Conservation (phyloP, 2,888 invertebrate species). For the Acrobeloides nanus region DNA sequence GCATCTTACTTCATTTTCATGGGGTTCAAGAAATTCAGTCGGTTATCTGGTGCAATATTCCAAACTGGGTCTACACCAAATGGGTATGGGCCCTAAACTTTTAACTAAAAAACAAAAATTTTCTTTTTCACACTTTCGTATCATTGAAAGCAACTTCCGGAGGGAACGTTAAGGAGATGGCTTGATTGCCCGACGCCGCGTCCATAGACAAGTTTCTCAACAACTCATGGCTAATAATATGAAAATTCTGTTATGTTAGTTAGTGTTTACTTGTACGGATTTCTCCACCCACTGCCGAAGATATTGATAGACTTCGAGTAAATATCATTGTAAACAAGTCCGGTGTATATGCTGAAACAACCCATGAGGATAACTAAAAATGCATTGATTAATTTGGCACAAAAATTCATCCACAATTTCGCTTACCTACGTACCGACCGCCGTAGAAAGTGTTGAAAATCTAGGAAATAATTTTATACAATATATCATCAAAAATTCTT, state of each 20-base stretch:
- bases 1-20: constrained; percentile 55
- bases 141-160: no score
- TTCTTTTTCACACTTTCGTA: not conserved
- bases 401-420: no score
- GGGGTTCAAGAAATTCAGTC: constrained; percentile 50
- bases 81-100: constrained; percentile 39
- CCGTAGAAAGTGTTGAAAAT: constrained; percentile 97
- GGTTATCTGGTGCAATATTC: constrained; percentile 51
- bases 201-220: no score
- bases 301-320: constrained; percentile 92
- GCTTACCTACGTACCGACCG: constrained; percentile 85
- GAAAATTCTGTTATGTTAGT: no score
- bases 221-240: no score
- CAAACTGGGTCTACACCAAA: constrained; percentile 52
- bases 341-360: constrained; percentile 57
- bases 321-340: constrained; percentile 90
- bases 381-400: no score
- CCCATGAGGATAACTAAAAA: constrained; percentile 41
- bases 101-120: constrained; percentile 6
- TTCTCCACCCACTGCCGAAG: constrained; percentile 65
- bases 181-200: not conserved
- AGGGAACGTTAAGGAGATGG: not conserved
- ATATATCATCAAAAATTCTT: no score
- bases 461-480: no score
- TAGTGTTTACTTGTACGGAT: constrained; percentile 33